phyloP scores from a whole-genome alignment of 2,113 vertebrate species.

The Pelobates fuscus region DNA sequence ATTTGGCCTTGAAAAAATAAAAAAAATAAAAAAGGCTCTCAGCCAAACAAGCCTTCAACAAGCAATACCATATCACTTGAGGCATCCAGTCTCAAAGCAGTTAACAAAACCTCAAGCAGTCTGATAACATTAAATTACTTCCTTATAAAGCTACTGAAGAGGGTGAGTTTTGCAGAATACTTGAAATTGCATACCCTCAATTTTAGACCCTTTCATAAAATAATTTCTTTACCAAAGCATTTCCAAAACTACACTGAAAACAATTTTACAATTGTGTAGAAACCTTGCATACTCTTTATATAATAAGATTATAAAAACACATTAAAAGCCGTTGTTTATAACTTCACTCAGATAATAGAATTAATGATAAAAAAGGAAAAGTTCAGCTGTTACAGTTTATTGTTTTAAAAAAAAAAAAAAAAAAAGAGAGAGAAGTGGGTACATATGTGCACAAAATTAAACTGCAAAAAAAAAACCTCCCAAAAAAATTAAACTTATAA shows the following conservation, averaged over 20 bases:
- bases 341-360: too few relatives aligned
- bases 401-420: too few relatives aligned
- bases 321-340: too few relatives aligned
- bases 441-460: too few relatives aligned
- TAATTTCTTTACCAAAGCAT: conserved; percentile 28
- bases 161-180: conserved; percentile 3
- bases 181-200: conserved; percentile 26
- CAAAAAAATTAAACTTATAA: too few relatives aligned
- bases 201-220: conserved; percentile 27
- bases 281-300: background rate
- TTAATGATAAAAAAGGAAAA: too few relatives aligned
- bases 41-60: background rate
- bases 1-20: background rate
- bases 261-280: conserved; percentile 19
- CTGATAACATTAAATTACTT: conserved; percentile 27
- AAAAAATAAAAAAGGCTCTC: background rate
- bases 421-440: too few relatives aligned
- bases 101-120: conserved; percentile 8
- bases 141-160: conserved; percentile 17
- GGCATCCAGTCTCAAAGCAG: background rate
- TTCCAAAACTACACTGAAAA: conserved; percentile 18
- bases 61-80: background rate
- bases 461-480: too few relatives aligned
- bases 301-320: too few relatives aligned
- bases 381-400: too few relatives aligned